Conservation (phyloP, 2,888 invertebrate species). For the Lochmaea capreae region DNA sequence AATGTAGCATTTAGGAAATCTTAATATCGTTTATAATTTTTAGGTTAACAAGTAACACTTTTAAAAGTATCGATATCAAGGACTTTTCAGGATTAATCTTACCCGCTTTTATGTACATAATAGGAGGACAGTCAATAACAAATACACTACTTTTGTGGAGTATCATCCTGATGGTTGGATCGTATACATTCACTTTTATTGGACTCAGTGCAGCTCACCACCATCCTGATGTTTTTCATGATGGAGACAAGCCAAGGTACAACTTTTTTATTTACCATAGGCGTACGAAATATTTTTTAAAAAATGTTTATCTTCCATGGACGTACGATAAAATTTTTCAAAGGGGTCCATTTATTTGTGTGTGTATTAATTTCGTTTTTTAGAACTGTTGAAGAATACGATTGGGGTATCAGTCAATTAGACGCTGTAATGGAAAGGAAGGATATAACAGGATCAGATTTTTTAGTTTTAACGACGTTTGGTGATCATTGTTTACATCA, state of each 20-base stretch:
- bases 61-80: not conserved
- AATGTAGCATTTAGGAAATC: too few relatives aligned
- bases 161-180: constrained; percentile 12
- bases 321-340: too few relatives aligned
- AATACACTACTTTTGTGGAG: constrained; percentile 72
- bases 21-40: constrained; percentile 7
- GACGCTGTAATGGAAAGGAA: constrained; percentile 80
- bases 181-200: constrained; percentile 61
- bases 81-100: constrained; percentile 26
- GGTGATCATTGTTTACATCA: constrained; percentile 86
- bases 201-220: constrained; percentile 83
- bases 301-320: too few relatives aligned
- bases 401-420: constrained; percentile 84
- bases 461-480: constrained; percentile 77
- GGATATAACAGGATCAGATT: constrained; percentile 74
- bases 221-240: constrained; percentile 82
- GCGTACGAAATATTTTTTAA: too few relatives aligned
- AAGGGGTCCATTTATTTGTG: too few relatives aligned
- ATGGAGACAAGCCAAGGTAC: constrained; percentile 78
- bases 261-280: not conserved
- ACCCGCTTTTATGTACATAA: constrained; percentile 42
- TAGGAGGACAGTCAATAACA: constrained; percentile 55
- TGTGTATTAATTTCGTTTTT: constrained; percentile 21
- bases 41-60: constrained; percentile 13
- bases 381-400: constrained; percentile 61